phyloP scores from a whole-genome alignment of 2,797 vertebrate species.

The Tapera naevia region DNA sequence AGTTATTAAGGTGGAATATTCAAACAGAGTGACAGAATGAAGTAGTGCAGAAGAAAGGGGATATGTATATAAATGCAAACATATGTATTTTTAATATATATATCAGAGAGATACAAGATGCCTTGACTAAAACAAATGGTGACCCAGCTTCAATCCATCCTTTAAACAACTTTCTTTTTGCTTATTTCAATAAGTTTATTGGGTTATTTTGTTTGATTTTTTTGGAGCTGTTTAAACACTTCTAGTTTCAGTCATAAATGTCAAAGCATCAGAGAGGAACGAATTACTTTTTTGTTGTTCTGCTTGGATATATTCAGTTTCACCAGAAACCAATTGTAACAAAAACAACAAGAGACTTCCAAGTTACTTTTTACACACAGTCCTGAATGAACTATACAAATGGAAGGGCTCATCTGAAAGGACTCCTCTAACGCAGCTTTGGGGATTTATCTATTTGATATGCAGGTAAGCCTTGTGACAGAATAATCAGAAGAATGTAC shows the following conservation, averaged over 20 bases:
- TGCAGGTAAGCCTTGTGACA: not conserved
- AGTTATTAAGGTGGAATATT: not conserved
- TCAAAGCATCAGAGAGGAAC: not conserved
- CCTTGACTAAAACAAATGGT: not conserved
- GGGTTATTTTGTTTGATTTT: too few relatives aligned
- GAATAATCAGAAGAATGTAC: not conserved
- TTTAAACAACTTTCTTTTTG: not conserved
- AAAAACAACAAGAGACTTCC: not conserved
- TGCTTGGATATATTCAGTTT: not conserved
- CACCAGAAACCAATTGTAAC: not conserved
- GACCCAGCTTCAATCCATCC: not conserved
- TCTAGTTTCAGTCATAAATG: not conserved
- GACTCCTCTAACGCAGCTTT: not conserved
- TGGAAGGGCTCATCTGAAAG: not conserved
- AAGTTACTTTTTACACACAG: not conserved
- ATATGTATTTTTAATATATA: not conserved
- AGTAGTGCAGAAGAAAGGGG: not conserved
- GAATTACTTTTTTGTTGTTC: not conserved
- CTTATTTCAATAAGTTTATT: not conserved
- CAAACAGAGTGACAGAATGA: not conserved
- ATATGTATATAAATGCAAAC: not conserved
- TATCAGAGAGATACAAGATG: not conserved
- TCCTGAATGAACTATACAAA: not conserved
- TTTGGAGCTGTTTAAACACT: not conserved
- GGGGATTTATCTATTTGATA: not conserved